Evolutionary conservation across 2,797 vertebrate genomes (phyloP), one percentile per base, ranked within the genome.

Genomic region (Pangasius krempfi): DNA sequence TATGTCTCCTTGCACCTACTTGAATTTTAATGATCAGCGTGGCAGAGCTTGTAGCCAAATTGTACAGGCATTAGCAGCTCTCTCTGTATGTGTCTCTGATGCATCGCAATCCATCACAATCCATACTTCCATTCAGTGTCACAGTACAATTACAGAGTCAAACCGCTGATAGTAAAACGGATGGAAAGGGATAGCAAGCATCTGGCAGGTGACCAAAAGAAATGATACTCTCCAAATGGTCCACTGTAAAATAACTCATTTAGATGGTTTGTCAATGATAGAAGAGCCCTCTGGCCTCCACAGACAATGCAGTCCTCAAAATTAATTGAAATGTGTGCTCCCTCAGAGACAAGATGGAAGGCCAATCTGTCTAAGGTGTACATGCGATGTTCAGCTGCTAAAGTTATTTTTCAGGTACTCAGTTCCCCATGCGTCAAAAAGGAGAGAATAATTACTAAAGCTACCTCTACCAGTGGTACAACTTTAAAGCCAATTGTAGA

Each of bases 221-320:
- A 96, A 94, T 94, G 93, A 84, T 93, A 92, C 94, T 94, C 92
- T 94, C 94, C 93, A 94, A 95, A 93, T 90, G 90, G 93, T 92
- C 94, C 50, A 91, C 93, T 92, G 94, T 92, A 92, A 90, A 93
- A 95, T 95, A 92, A 94, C 93, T 95, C 91, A 93, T 91, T 89
- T 89, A 89, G 87, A 91, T 88, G 82, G 90, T 93, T 93, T 90
- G 91, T 91, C 90, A 87, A 80, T 70, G 89, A 89, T 88, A 86
- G 92, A 90, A 91, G 89, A 91, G 92, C 92, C 82, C 89, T 87
- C 72, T 89, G 54, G 50, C 89, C 89, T 86, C 60, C 54, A 64
- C 86, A 88, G 90, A 95, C 94, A 92, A 94, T 94, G 88, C 89
- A 84, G 93, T 93, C 93, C 91, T 33, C 91, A 37, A 18, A 88